Percentiles rank a stretch among this genome's conserved stretches.
Evolutionary conservation across 2,797 vertebrate species (phyloP).

Genomic region (Microctenopoma steveboyesi): DNA sequence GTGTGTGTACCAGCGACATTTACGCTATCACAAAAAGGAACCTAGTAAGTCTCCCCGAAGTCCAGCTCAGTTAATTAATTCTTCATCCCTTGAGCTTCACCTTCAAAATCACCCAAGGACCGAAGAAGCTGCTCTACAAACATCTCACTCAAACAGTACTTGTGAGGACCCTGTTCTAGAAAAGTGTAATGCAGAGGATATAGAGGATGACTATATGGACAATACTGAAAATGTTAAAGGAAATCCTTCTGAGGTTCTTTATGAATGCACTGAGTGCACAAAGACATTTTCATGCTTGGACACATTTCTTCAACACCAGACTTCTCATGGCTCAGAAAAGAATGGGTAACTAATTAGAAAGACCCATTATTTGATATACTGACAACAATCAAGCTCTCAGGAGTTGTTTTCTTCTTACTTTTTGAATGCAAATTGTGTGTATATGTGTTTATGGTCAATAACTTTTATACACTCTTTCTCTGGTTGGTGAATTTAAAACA

Average conservation of each 20-base stretch:
- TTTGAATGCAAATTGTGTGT: conserved; percentile 30
- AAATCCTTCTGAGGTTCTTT: conserved; percentile 69
- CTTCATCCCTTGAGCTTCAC: conserved; percentile 75
- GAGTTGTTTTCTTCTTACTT: conserved; percentile 13
- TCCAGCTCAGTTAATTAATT: conserved; percentile 77
- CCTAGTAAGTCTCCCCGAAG: conserved; percentile 73
- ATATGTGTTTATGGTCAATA: conserved; percentile 12
- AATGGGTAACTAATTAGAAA: conserved; percentile 48
- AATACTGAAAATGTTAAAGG: conserved; percentile 58
- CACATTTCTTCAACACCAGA: conserved; percentile 83
- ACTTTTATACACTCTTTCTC: conserved; percentile 17
- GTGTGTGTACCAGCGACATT: conserved; percentile 84
- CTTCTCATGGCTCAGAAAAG: conserved; percentile 77
- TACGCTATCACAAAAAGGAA: conserved; percentile 83
- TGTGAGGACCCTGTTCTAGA: conserved; percentile 40
- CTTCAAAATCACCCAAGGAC: conserved; percentile 73
- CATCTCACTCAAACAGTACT: conserved; percentile 29
- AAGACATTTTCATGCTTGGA: conserved; percentile 80
- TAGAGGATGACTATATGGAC: conserved; percentile 63
- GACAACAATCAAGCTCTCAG: conserved; percentile 26
- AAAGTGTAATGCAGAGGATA: conserved; percentile 57
- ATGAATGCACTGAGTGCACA: conserved; percentile 83
- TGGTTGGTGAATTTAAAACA: conserved; percentile 9
- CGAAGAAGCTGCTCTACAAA: conserved; percentile 42
- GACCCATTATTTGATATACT: conserved; percentile 19